Evolutionary conservation across 1,140 invertebrate species (phyloP), one percentile per base, ranked within the genome.

Genomic region (Heliconius nattereri): DNA sequence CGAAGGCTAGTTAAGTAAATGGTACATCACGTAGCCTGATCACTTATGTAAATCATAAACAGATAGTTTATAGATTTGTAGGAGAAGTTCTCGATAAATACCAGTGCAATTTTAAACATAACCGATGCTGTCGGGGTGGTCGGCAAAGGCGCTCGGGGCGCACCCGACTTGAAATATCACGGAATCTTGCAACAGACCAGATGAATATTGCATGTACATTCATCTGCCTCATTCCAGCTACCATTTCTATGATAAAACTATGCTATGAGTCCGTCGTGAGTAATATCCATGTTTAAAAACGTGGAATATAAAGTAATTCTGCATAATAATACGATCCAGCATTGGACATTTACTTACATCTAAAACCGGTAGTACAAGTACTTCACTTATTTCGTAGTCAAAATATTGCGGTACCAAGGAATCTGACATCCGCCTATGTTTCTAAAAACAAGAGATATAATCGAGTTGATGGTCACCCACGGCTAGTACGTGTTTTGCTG

Each of bases 141-240:
- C 88, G 86, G 85, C 75, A 85, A 85, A 78, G 78, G 60, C 76
- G 88, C 88, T 85, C 75, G 81, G 35, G 89, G 88, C 88, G 85
- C 87, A 88, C 86, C 87, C 86, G 88, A 88, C 86, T 90, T 89
- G 84, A 89, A 89, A 90, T 90, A 90, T 89, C 88, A 89, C 84
- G 85, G 88, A 86, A 87, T 89, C 82, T 88, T 78, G 84, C 83
- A 73, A 81, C 84, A 85, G 78, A 74, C 83, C 75, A 88, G 82
- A 84, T 88, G 84, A 87, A 89, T 87, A 84, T 85, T 83, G 78
- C 70, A 80, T 72, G 73, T 78, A 78, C 75, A 82, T 79, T 83
- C 75, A 80, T 80, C 60, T 80, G 29, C 71, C 35, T 77, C 76
- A 72, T 74, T 81, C 79, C 49, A 74, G 75, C 75, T 81, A 77